Percentiles rank a stretch among this genome's conserved stretches.
Conservation (phyloP, 2,797 vertebrate species). For the Clarias pachynema region DNA sequence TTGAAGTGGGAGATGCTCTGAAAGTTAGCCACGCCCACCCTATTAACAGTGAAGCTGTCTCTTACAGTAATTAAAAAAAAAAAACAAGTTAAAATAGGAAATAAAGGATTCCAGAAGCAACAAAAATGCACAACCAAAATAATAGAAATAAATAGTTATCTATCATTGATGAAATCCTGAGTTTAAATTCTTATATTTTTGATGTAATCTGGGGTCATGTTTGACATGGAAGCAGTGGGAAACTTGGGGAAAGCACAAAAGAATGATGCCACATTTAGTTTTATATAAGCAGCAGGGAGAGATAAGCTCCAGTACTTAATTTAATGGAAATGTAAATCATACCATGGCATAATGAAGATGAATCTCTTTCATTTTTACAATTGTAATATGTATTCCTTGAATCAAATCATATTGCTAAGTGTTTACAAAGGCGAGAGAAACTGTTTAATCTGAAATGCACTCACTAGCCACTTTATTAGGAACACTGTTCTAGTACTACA, state of each 20-base stretch:
- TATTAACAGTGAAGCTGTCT: background rate
- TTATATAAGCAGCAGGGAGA: background rate
- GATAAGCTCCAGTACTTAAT: background rate
- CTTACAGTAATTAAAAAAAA: background rate
- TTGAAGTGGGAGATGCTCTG: background rate
- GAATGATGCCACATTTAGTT: background rate
- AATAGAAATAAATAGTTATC: background rate
- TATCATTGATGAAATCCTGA: background rate
- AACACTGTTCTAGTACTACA: background rate
- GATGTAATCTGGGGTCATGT: background rate
- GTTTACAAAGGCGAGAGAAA: background rate
- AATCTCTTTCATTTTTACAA: slow-evolving; percentile 15
- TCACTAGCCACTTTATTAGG: background rate
- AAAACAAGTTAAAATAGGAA: background rate
- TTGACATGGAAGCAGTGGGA: background rate
- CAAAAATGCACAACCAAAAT: background rate
- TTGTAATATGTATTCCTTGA: slow-evolving; percentile 1
- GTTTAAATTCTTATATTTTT: background rate
- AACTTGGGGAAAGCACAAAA: background rate
- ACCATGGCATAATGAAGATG: slow-evolving; percentile 1
- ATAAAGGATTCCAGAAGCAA: background rate
- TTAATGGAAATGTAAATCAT: slow-evolving; percentile 18
- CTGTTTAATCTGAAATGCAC: background rate
- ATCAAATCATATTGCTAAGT: background rate
- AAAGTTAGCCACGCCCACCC: background rate